phyloP scores from a whole-genome alignment of 1,140 invertebrate genomes.

The Drosophila aff. region DNA sequence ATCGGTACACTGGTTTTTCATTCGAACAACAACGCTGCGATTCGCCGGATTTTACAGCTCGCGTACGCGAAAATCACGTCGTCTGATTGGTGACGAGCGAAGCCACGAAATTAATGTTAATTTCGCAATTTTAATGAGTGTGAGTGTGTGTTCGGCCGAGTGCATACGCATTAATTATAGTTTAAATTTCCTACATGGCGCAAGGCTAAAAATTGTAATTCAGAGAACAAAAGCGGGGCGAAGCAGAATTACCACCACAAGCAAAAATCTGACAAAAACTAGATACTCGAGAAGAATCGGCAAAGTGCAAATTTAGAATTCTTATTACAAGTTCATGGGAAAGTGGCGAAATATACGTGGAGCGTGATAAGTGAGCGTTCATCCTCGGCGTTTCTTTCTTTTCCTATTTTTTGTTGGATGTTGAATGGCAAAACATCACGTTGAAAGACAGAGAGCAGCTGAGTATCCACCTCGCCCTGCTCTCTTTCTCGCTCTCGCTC shows the following conservation, averaged over 20 bases:
- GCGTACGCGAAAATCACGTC: constrained; percentile 18
- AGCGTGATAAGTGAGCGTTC: constrained; percentile 68
- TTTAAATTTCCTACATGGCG: constrained; percentile 67
- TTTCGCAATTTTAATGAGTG: constrained; percentile 20
- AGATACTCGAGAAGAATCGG: constrained; percentile 37
- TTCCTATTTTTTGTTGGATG: constrained; percentile 20
- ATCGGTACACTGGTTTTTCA: too few species aligned
- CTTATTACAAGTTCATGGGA: constrained; percentile 80
- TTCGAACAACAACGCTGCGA: too few species aligned
- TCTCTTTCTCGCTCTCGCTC: constrained; percentile 8
- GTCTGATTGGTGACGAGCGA: constrained; percentile 1
- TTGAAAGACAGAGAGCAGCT: constrained; percentile 34
- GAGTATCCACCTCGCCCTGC: constrained; percentile 29
- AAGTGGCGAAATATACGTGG: constrained; percentile 63
- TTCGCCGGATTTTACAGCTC: constrained; percentile 3
- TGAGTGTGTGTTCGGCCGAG: constrained; percentile 31
- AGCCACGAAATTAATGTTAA: constrained; percentile 6
- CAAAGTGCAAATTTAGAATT: constrained; percentile 79
- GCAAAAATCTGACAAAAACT: constrained; percentile 56
- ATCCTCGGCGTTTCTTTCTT: constrained; percentile 5
- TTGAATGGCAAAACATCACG: constrained; percentile 67
- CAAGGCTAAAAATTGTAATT: constrained; percentile 56
- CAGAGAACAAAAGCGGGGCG: constrained; percentile 35
- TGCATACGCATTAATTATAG: constrained; percentile 72
- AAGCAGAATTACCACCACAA: constrained; percentile 53